phyloP scores from a whole-genome alignment of 1,140 invertebrate species.

The Meloidogyne chitwoodi region DNA sequence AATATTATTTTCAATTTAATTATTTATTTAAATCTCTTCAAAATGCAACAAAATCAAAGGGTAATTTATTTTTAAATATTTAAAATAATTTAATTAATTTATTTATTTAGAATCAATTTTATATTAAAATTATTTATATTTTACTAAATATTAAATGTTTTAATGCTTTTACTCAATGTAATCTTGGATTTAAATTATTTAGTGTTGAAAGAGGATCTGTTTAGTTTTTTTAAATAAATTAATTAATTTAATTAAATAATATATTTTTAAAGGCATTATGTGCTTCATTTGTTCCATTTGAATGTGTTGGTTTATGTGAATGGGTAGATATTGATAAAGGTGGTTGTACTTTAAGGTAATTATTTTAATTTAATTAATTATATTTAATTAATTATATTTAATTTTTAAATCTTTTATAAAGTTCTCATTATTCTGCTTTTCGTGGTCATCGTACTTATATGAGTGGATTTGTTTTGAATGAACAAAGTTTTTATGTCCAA shows the following conservation, averaged over 20 bases:
- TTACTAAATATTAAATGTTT: not conserved
- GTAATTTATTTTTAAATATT: too few species aligned
- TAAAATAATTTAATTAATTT: not conserved
- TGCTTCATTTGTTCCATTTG: slow-evolving; percentile 20
- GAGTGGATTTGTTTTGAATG: slow-evolving; percentile 33
- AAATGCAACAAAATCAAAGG: not conserved
- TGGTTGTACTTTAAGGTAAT: slow-evolving; percentile 4
- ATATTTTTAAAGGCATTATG: slow-evolving; percentile 24
- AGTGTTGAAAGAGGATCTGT: slow-evolving; percentile 29
- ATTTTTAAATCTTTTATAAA: too few species aligned
- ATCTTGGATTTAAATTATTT: slow-evolving; percentile 34
- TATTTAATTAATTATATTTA: not conserved
- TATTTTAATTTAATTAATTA: not conserved
- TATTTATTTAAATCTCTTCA: not conserved
- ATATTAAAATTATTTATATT: not conserved
- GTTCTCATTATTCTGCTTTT: slow-evolving; percentile 30
- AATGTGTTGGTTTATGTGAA: slow-evolving; percentile 39
- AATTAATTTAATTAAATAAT: not conserved
- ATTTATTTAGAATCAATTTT: not conserved
- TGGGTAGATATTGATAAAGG: slow-evolving; percentile 26
- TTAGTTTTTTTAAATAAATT: not conserved
- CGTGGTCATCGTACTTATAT: slow-evolving; percentile 33
- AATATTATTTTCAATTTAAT: not conserved
- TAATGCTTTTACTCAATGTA: slow-evolving; percentile 26
- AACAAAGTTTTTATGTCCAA: slow-evolving; percentile 29